phyloP scores from a whole-genome alignment of 2,888 invertebrate genomes.

The Mythimna lalbum region DNA sequence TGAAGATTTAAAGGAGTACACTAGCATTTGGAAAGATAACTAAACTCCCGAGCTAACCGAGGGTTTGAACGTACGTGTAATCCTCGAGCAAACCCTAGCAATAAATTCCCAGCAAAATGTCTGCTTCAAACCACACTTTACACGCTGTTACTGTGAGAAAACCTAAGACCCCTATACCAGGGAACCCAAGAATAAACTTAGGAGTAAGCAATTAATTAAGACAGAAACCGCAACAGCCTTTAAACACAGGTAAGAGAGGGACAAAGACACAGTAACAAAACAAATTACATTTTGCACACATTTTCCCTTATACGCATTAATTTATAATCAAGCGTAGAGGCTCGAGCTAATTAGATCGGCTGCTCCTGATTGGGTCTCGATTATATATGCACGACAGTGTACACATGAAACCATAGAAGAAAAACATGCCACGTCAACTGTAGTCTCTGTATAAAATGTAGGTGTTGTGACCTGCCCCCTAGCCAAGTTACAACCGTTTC shows the following conservation, averaged over 20 bases:
- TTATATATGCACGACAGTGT: constrained; percentile 38
- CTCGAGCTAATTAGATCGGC: constrained; percentile 51
- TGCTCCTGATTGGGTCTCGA: constrained; percentile 45
- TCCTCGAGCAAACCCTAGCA: not conserved
- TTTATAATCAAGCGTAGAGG: constrained; percentile 53
- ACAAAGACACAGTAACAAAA: constrained; percentile 22
- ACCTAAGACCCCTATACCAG: constrained; percentile 21
- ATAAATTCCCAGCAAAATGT: constrained; percentile 18
- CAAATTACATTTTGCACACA: constrained; percentile 47
- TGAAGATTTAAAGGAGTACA: not conserved
- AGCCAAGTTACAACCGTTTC: too few species aligned
- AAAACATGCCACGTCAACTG: too few species aligned
- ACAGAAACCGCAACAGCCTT: constrained; percentile 34
- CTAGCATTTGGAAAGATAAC: not conserved
- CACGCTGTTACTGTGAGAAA: constrained; percentile 20
- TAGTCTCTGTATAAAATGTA: too few species aligned
- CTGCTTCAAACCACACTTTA: constrained; percentile 37
- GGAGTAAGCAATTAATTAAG: constrained; percentile 44
- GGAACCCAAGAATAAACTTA: constrained; percentile 30
- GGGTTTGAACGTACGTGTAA: not conserved
- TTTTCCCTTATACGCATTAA: constrained; percentile 52
- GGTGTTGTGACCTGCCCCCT: too few species aligned
- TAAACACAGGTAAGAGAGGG: constrained; percentile 34
- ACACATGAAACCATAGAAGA: not conserved
- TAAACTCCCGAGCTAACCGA: not conserved